phyloP scores from a whole-genome alignment of 1,140 invertebrate genomes.

The Cydia fagiglandana region DNA sequence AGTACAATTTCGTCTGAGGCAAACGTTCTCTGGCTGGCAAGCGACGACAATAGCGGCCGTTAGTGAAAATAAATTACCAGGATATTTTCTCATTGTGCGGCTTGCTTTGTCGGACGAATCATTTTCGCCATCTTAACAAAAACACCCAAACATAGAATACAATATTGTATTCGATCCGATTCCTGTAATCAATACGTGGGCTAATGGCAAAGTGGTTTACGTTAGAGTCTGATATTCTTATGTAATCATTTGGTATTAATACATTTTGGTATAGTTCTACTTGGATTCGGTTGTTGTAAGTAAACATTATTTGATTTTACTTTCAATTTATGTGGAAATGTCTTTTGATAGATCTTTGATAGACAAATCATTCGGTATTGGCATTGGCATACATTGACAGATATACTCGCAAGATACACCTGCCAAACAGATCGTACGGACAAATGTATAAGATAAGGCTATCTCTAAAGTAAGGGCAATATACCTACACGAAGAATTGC shows the following conservation, averaged over 20 bases:
- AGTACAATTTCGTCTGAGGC: neutral
- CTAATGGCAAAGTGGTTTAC: constrained; percentile 26
- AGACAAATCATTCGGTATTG: too few relatives aligned
- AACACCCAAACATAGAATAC: neutral
- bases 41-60: neutral
- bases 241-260: neutral
- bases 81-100: constrained; percentile 30
- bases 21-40: neutral
- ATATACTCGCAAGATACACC: too few relatives aligned
- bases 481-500: too few relatives aligned
- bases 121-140: constrained; percentile 23
- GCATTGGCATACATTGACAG: too few relatives aligned
- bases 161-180: constrained; percentile 16
- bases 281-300: too few relatives aligned
- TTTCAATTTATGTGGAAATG: too few relatives aligned
- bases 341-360: too few relatives aligned
- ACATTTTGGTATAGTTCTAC: too few relatives aligned
- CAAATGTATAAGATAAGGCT: too few relatives aligned
- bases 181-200: constrained; percentile 11
- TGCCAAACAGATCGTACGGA: too few relatives aligned
- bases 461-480: too few relatives aligned
- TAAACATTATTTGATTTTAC: too few relatives aligned
- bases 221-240: neutral
- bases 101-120: neutral
- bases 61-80: constrained; percentile 39